Evolutionary conservation across 2,113 vertebrate species (phyloP).

Genomic region (Ammospiza nelsoni): DNA sequence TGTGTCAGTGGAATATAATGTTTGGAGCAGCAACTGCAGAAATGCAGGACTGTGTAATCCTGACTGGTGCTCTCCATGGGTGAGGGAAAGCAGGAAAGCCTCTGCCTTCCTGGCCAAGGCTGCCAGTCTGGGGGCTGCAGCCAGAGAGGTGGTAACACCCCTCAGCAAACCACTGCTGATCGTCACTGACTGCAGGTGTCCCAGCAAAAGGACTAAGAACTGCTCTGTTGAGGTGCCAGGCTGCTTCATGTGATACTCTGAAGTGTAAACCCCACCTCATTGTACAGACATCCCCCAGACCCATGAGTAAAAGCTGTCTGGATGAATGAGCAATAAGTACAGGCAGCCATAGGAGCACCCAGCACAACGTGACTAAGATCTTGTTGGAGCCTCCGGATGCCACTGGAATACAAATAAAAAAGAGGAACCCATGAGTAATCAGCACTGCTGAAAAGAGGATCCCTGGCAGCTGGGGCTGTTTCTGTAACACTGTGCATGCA

Average conservation of each 20-base stretch:
- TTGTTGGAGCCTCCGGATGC: not conserved
- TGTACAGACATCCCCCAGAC: not conserved
- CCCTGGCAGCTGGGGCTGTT: not conserved
- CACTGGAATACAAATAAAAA: constrained; percentile 27
- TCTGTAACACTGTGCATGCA: not conserved
- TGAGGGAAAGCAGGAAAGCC: not conserved
- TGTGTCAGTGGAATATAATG: not conserved
- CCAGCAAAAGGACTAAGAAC: not conserved
- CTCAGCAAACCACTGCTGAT: not conserved
- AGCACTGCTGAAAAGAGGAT: not conserved
- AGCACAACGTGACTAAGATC: constrained; percentile 6
- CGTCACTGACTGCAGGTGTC: not conserved
- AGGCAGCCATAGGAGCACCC: not conserved
- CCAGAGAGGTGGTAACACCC: not conserved
- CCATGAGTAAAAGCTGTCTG: not conserved
- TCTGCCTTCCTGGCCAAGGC: not conserved
- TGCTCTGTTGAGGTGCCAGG: not conserved
- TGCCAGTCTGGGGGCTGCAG: not conserved
- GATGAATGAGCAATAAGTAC: not conserved
- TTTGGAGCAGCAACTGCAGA: not conserved
- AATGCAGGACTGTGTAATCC: not conserved
- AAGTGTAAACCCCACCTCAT: not conserved
- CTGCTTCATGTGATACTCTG: not conserved
- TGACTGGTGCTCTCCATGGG: fast-evolving
- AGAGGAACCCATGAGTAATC: constrained; percentile 41